phyloP scores from a whole-genome alignment of 2,888 invertebrate genomes.

The Gonocerus acuteangulatus region DNA sequence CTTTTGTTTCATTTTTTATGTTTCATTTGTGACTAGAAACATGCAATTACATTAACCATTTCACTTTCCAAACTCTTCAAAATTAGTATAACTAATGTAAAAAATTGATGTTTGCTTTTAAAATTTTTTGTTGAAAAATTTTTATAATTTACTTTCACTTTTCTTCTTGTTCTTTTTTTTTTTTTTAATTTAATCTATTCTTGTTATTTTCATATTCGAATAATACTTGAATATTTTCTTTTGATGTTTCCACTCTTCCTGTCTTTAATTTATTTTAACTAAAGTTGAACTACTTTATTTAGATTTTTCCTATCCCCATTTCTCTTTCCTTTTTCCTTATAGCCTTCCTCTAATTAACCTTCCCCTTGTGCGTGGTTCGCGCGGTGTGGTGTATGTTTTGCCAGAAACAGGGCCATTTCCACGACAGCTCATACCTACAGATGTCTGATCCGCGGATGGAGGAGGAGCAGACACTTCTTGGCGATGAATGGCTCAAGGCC shows the following conservation, averaged over 20 bases:
- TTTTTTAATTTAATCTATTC: conserved; percentile 26
- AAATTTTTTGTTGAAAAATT: background rate
- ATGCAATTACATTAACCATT: background rate
- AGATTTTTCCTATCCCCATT: background rate
- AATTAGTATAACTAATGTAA: conserved; percentile 14
- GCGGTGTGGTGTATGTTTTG: conserved; percentile 53
- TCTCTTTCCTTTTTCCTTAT: background rate
- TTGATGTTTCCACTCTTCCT: too few species aligned
- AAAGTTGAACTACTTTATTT: too few species aligned
- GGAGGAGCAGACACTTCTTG: conserved; percentile 91
- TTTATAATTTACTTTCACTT: background rate
- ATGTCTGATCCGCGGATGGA: conserved; percentile 95
- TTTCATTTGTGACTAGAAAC: background rate
- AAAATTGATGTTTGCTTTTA: background rate
- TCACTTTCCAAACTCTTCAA: background rate
- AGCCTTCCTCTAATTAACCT: conserved; percentile 16
- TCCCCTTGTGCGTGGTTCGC: conserved; percentile 11
- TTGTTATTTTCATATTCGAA: background rate
- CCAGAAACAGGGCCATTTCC: conserved; percentile 48
- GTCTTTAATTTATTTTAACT: too few species aligned
- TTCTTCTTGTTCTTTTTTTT: conserved; percentile 12
- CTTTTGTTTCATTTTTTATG: background rate
- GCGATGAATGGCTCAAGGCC: conserved; percentile 90
- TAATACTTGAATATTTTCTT: too few species aligned
- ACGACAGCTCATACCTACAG: conserved; percentile 52